Percentiles rank a stretch among this genome's conserved stretches.
These are phyloP conservation scores for Tromatobia lineatoria DNA, from an alignment of 2,888 invertebrate genomes.

Conservation along the genomic window DNA sequence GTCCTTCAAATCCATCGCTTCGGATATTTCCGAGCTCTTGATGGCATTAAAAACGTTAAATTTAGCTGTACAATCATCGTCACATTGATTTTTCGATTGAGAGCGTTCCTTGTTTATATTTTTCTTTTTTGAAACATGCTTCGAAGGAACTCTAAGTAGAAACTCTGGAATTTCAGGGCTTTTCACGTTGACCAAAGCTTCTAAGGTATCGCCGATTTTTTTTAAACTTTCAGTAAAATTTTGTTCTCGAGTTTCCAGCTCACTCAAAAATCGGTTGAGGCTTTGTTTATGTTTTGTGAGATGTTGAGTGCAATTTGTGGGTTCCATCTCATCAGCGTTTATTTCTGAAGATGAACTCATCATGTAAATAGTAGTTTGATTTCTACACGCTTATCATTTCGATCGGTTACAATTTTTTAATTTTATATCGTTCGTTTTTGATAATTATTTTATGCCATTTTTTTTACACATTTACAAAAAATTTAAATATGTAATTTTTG, in stretches of 20 bases:
- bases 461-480: conserved; percentile 12
- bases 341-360: conserved; percentile 4
- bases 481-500: not conserved
- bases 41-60: not conserved
- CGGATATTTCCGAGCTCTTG: not conserved
- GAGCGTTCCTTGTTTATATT: not conserved
- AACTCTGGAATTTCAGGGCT: conserved; percentile 18
- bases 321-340: not conserved
- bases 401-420: not conserved
- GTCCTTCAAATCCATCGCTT: conserved; percentile 38
- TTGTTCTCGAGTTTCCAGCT: conserved; percentile 47
- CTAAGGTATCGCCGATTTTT: conserved; percentile 35
- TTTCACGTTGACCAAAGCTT: conserved; percentile 4
- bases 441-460: not conserved
- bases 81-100: not conserved
- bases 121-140: not conserved
- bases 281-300: conserved; percentile 13
- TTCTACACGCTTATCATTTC: not conserved
- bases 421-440: not conserved
- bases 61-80: not conserved
- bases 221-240: conserved; percentile 43
- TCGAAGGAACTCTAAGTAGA: not conserved
- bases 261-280: conserved; percentile 40
- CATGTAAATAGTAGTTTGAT: not conserved
- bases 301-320: not conserved